These are phyloP conservation scores for Sesia apiformis DNA, from an alignment of 2,888 invertebrate species.

Conservation along the genomic window DNA sequence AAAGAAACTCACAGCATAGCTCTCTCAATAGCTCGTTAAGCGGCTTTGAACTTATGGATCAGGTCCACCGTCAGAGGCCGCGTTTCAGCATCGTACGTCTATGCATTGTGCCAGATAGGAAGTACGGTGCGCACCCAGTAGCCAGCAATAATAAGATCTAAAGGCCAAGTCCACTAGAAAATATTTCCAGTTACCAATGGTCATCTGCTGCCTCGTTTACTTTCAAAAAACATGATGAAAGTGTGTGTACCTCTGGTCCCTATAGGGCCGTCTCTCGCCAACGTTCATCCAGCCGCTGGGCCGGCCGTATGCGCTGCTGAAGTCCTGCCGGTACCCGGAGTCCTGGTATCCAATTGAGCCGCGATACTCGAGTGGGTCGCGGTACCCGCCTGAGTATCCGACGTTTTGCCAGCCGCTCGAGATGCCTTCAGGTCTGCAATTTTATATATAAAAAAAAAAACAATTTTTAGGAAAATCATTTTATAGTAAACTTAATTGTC, in stretches of 20 bases:
- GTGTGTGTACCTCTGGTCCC: slow-evolving; percentile 45
- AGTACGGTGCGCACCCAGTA: too few relatives aligned
- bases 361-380: slow-evolving; percentile 24
- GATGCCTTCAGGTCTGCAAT: slow-evolving; percentile 33
- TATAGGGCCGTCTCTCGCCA: slow-evolving; percentile 54
- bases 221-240: not conserved
- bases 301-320: slow-evolving; percentile 19
- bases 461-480: too few relatives aligned
- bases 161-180: too few relatives aligned
- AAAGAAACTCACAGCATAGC: too few relatives aligned
- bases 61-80: too few relatives aligned
- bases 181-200: slow-evolving; percentile 8
- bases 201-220: slow-evolving; percentile 5
- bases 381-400: slow-evolving; percentile 15
- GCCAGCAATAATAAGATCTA: too few relatives aligned
- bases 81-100: too few relatives aligned
- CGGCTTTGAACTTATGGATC: too few relatives aligned
- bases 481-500: too few relatives aligned
- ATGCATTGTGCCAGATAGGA: too few relatives aligned
- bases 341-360: slow-evolving; percentile 19
- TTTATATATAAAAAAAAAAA: too few relatives aligned
- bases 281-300: slow-evolving; percentile 57
- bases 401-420: slow-evolving; percentile 39
- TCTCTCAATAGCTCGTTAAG: too few relatives aligned
- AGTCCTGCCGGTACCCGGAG: slow-evolving; percentile 20